These are phyloP conservation scores for Argopecten irradians DNA, from an alignment of 1,140 invertebrate species.

Conservation along the genomic window DNA sequence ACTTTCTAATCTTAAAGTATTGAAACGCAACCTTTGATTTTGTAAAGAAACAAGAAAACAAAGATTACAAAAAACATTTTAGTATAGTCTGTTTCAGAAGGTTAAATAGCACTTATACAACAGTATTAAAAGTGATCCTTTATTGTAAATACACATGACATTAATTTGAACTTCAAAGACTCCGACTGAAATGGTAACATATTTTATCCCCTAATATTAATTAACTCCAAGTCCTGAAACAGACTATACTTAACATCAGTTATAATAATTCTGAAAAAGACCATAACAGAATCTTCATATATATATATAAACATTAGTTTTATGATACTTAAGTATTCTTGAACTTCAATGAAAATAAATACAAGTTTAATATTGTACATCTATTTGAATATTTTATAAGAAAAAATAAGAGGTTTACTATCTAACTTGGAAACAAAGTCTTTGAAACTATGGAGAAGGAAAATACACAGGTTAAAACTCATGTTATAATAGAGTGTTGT, in stretches of 20 bases:
- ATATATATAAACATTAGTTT: too few species aligned
- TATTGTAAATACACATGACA: too few species aligned
- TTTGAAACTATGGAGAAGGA: neutral
- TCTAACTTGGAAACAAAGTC: neutral
- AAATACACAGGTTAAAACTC: too few species aligned
- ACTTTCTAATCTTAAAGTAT: neutral
- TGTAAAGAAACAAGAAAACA: neutral
- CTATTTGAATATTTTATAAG: neutral
- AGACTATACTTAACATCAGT: neutral
- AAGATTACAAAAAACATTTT: neutral
- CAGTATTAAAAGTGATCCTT: neutral
- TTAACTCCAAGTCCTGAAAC: neutral
- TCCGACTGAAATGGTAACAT: neutral
- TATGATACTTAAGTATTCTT: too few species aligned
- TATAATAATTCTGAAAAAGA: neutral
- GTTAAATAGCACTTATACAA: neutral
- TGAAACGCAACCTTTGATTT: neutral
- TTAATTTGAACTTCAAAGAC: too few species aligned
- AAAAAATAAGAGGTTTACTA: neutral
- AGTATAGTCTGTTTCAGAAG: neutral
- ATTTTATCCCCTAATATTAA: too few species aligned
- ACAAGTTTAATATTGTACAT: slow-evolving; percentile 8
- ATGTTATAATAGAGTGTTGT: too few species aligned
- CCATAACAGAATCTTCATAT: neutral
- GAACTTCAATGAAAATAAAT: neutral